Evolutionary conservation across 30 jellyfish, hydroid and myxozoan genomes (phyloP).

Genomic region (Aurelia sp.): DNA sequence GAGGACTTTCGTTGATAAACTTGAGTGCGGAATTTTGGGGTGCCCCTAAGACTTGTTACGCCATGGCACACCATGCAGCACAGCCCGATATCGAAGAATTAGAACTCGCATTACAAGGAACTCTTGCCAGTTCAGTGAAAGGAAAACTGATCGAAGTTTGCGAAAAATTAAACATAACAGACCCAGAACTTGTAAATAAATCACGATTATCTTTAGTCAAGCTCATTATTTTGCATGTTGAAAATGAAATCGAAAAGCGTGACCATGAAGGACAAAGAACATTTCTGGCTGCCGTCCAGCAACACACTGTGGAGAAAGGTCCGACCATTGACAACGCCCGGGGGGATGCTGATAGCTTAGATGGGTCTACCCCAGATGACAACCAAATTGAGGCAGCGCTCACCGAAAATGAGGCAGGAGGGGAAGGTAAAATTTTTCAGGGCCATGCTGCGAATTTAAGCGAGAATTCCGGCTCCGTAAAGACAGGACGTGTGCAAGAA

Average conservation of each 20-base stretch:
- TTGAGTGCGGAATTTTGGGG: too few species aligned
- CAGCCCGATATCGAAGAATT: slow-evolving; percentile 4
- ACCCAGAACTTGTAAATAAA: slow-evolving; percentile 10
- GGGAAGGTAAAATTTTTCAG: slow-evolving; percentile 20
- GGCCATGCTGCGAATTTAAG: background rate
- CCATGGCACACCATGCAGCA: slow-evolving; percentile 3
- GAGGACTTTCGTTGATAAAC: too few species aligned
- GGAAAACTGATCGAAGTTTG: slow-evolving; percentile 1
- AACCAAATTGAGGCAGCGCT: background rate
- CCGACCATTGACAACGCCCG: slow-evolving; percentile 4
- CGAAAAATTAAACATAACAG: background rate
- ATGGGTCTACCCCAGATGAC: slow-evolving; percentile 12
- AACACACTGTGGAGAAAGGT: slow-evolving; percentile 7
- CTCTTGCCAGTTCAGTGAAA: slow-evolving; percentile 8
- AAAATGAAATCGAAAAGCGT: background rate
- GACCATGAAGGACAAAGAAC: slow-evolving; percentile 2
- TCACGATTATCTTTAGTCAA: slow-evolving; percentile 10
- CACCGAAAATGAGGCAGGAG: background rate
- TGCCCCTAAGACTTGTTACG: background rate
- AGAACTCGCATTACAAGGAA: slow-evolving; percentile 11
- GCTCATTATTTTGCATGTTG: slow-evolving; percentile 11
- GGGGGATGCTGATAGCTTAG: slow-evolving; percentile 12
- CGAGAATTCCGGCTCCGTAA: slow-evolving; percentile 4
- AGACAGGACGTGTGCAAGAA: background rate
- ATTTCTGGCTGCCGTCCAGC: slow-evolving; percentile 2